Evolutionary conservation across 2,113 vertebrate species (phyloP).

Genomic region (Dasyurus viverrinus): DNA sequence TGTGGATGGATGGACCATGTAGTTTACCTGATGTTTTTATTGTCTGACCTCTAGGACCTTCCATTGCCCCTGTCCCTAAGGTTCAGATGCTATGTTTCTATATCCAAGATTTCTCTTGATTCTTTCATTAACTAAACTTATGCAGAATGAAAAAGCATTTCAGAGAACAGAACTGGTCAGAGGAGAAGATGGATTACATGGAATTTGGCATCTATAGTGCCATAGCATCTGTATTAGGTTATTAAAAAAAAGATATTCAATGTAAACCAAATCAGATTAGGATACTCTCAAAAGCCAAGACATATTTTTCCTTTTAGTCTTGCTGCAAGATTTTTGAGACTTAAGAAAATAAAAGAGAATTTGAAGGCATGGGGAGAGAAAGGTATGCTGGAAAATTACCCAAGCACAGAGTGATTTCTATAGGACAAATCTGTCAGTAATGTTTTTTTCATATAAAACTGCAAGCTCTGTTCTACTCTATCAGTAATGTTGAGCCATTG

Average conservation of each 20-base stretch:
- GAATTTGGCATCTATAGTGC: conserved; percentile 24
- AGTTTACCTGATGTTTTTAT: conserved; percentile 4
- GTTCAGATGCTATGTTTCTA: conserved; percentile 47
- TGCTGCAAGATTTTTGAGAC: conserved; percentile 42
- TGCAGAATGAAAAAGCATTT: conserved; percentile 56
- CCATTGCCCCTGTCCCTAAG: conserved; percentile 46
- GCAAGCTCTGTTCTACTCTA: not conserved
- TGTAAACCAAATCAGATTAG: conserved; percentile 54
- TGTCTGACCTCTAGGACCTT: conserved; percentile 39
- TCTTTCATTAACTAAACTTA: conserved; percentile 75
- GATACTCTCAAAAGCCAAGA: conserved; percentile 42
- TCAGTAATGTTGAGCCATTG: conserved; percentile 43
- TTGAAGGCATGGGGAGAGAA: conserved; percentile 48
- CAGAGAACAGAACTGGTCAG: conserved; percentile 58
- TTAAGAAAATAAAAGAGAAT: not conserved
- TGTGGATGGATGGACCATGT: not conserved
- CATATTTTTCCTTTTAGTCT: conserved; percentile 24
- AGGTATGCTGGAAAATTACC: conserved; percentile 8
- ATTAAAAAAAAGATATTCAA: conserved; percentile 50
- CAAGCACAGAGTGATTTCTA: conserved; percentile 50
- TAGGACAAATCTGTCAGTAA: conserved; percentile 58
- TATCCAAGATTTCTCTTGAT: conserved; percentile 72
- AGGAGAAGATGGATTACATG: not conserved
- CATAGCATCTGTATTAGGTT: not conserved
- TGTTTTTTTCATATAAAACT: conserved; percentile 48